phyloP scores from a whole-genome alignment of 2,113 vertebrate species.

The Copsychus sechellarum region DNA sequence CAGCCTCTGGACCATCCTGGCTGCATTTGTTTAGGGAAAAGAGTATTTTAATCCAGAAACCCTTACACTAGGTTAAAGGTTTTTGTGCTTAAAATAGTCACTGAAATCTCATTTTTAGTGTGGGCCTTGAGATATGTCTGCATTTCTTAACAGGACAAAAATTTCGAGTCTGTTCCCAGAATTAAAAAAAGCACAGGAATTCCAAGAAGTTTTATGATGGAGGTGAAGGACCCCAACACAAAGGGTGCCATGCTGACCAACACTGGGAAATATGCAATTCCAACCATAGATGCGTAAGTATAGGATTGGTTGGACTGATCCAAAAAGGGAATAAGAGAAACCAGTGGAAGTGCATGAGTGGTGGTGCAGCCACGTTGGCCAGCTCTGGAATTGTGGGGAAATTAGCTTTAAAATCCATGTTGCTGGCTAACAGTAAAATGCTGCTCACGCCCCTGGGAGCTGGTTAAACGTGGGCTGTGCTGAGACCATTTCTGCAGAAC shows the following conservation, averaged over 20 bases:
- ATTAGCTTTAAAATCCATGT: neutral
- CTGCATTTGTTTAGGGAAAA: neutral
- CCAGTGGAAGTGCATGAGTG: rapidly evolving
- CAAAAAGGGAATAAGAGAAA: neutral
- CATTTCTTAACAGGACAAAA: conserved; percentile 84
- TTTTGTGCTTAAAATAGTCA: neutral
- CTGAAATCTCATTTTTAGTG: neutral
- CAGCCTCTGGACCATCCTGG: neutral
- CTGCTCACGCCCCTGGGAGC: neutral
- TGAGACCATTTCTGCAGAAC: neutral
- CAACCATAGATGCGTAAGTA: conserved; percentile 95
- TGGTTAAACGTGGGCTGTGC: neutral
- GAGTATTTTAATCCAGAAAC: neutral
- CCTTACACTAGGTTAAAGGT: neutral
- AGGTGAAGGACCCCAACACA: conserved; percentile 93
- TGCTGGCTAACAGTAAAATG: rapidly evolving
- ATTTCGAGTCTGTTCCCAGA: conserved; percentile 84
- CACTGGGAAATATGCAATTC: conserved; percentile 92
- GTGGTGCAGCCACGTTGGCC: neutral
- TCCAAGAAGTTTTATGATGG: conserved; percentile 96
- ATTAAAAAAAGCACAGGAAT: conserved; percentile 98
- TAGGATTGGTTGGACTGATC: neutral
- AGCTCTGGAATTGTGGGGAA: too few species aligned
- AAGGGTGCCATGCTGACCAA: conserved; percentile 98
- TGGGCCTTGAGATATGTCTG: neutral